Conservation (phyloP, 1,140 invertebrate species). For the Hylyphantes graminicola region DNA sequence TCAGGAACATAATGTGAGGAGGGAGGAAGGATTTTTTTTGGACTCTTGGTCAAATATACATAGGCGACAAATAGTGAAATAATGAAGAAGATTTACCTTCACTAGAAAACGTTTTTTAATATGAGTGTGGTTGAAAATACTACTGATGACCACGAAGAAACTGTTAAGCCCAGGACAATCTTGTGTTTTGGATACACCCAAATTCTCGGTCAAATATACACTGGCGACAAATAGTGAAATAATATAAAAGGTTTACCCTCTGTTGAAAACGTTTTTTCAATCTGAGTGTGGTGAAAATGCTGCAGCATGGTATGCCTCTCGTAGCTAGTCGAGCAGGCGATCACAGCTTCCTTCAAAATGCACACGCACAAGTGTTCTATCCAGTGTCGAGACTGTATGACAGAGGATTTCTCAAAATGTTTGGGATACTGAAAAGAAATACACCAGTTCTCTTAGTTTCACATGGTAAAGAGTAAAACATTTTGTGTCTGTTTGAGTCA, state of each 20-base stretch:
- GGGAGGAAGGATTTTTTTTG: too few species aligned
- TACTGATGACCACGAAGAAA: background rate
- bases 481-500: too few species aligned
- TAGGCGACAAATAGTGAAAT: too few species aligned
- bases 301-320: constrained; percentile 55
- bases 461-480: too few species aligned
- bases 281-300: constrained; percentile 57
- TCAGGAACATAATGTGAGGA: too few species aligned
- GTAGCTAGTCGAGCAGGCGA: constrained; percentile 34
- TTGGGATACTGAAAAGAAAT: constrained; percentile 41
- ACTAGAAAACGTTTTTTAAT: too few species aligned
- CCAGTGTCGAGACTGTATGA: constrained; percentile 31
- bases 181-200: background rate
- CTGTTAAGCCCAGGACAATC: too few species aligned
- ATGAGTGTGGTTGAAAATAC: too few species aligned
- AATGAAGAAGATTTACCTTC: too few species aligned
- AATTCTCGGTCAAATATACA: background rate
- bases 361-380: constrained; percentile 36
- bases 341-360: constrained; percentile 45
- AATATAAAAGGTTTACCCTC: constrained; percentile 8
- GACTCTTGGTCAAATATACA: too few species aligned
- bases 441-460: background rate
- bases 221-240: background rate
- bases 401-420: constrained; percentile 20
- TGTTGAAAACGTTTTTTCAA: constrained; percentile 60